Conservation (phyloP, 1,140 invertebrate genomes). For the Drosophila hydei region DNA sequence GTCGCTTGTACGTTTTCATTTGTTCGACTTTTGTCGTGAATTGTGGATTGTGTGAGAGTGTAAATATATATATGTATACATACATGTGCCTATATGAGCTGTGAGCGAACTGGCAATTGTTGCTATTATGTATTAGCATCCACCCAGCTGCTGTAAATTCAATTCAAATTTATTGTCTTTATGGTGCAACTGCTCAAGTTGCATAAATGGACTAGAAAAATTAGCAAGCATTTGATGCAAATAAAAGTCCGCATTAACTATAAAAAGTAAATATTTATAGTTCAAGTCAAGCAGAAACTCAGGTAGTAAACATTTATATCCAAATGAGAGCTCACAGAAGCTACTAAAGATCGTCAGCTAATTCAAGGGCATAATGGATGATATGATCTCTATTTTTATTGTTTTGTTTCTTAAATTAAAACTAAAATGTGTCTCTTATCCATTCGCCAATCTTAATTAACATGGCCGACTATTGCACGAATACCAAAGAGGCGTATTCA, state of each 20-base stretch:
- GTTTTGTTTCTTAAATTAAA: slow-evolving; percentile 4
- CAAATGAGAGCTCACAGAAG: slow-evolving; percentile 1
- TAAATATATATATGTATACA: slow-evolving; percentile 1
- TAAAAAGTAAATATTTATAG: slow-evolving; percentile 6
- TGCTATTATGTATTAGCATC: slow-evolving; percentile 37
- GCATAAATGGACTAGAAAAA: slow-evolving; percentile 6
- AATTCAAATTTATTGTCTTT: slow-evolving; percentile 40
- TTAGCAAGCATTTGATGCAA: background rate
- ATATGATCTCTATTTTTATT: slow-evolving; percentile 9
- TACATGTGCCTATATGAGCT: slow-evolving; percentile 15
- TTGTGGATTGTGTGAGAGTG: slow-evolving; percentile 37
- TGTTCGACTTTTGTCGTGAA: slow-evolving; percentile 56
- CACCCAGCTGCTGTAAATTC: slow-evolving; percentile 19
- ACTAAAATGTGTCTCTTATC: slow-evolving; percentile 8
- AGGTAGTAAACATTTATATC: slow-evolving; percentile 3
- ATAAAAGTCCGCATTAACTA: background rate
- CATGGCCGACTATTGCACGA: background rate
- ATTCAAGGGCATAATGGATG: slow-evolving; percentile 7
- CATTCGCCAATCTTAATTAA: slow-evolving; percentile 15
- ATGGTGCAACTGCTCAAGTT: slow-evolving; percentile 21
- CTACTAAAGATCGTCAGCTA: background rate
- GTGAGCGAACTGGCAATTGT: slow-evolving; percentile 34
- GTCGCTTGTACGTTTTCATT: slow-evolving; percentile 47
- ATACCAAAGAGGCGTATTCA: background rate
- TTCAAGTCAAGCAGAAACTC: background rate